A percentile compares a stretch with the other conserved stretches of the same genome.
These are phyloP conservation scores for Thaumetopoea pityocampa DNA, from an alignment of 1,140 invertebrate species.

Conservation along the genomic window DNA sequence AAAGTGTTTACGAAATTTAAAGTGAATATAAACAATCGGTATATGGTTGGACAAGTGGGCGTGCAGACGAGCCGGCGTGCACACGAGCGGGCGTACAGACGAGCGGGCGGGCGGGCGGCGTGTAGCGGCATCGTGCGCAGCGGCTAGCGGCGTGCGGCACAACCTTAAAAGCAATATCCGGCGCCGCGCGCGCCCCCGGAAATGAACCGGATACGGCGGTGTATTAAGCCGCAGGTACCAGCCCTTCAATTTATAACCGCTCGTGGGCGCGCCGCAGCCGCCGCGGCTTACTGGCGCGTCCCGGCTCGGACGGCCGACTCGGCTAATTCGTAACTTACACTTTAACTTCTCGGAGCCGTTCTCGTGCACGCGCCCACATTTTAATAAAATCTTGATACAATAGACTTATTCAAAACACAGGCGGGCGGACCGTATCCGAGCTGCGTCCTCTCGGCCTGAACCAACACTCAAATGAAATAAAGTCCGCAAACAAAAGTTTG, in stretches of 20 bases:
- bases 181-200: slow-evolving; percentile 68
- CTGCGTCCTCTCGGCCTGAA: slow-evolving; percentile 68
- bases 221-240: slow-evolving; percentile 76
- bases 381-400: slow-evolving; percentile 25
- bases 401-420: slow-evolving; percentile 44
- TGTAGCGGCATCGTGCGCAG: slow-evolving; percentile 22
- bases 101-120: slow-evolving; percentile 12
- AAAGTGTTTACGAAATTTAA: too few species aligned
- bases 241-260: slow-evolving; percentile 75
- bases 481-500: slow-evolving; percentile 75
- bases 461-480: slow-evolving; percentile 74
- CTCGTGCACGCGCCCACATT: slow-evolving; percentile 7
- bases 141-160: slow-evolving; percentile 61
- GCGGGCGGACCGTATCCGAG: slow-evolving; percentile 56
- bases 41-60: too few species aligned
- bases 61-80: too few species aligned
- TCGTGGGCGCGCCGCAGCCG: slow-evolving; percentile 52
- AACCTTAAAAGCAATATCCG: slow-evolving; percentile 77
- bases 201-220: slow-evolving; percentile 77
- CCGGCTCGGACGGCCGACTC: slow-evolving; percentile 39
- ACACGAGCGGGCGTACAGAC: too few species aligned
- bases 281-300: slow-evolving; percentile 34
- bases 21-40: too few species aligned
- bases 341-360: slow-evolving; percentile 3
- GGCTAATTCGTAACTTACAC: slow-evolving; percentile 62